phyloP scores from a whole-genome alignment of 2,113 vertebrate genomes.

The Setophaga coronata region DNA sequence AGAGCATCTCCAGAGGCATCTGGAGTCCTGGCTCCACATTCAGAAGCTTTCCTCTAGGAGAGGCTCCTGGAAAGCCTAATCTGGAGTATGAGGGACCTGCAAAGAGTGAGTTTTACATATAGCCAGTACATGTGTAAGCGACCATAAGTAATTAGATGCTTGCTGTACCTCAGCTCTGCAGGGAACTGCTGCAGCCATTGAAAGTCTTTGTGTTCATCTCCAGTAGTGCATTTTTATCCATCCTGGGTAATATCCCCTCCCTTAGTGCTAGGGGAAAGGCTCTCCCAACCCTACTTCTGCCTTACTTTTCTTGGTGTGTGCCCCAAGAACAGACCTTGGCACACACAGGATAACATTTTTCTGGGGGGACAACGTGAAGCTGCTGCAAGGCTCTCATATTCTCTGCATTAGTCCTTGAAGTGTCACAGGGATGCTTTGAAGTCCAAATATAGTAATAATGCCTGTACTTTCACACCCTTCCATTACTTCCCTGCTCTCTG shows the following conservation, averaged over 20 bases:
- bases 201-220: not conserved
- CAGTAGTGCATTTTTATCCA: not conserved
- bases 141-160: not conserved
- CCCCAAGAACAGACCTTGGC: not conserved
- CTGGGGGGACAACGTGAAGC: not conserved
- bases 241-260: not conserved
- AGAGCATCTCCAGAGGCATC: not conserved
- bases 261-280: not conserved
- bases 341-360: not conserved
- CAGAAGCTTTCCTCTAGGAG: not conserved
- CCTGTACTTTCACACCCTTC: not conserved
- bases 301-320: not conserved
- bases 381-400: accelerated
- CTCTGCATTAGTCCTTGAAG: not conserved
- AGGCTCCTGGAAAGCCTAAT: not conserved
- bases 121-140: not conserved
- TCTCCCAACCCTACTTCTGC: not conserved
- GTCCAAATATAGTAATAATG: not conserved
- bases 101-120: not conserved
- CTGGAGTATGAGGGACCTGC: not conserved
- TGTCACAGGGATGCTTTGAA: not conserved
- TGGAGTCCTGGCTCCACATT: not conserved
- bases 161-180: not conserved
- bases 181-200: not conserved
- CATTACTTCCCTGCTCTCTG: accelerated